Evolutionary conservation across 2,113 vertebrate genomes (phyloP).

Genomic region (Gadus chalcogrammus): DNA sequence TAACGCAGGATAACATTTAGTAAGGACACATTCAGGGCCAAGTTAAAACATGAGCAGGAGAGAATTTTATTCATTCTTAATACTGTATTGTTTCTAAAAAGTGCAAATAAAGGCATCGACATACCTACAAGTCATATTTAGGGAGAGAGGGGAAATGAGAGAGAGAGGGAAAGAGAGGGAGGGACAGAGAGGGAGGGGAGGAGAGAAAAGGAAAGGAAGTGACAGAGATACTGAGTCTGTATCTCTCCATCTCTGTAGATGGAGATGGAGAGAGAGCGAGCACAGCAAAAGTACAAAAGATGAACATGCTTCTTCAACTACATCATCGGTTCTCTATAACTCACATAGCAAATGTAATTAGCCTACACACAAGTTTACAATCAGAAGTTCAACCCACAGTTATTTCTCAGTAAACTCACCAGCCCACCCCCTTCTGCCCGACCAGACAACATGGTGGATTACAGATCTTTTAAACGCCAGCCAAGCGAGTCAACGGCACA

Average conservation of each 20-base stretch:
- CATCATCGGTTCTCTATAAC: slow-evolving; percentile 53
- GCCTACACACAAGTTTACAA: slow-evolving; percentile 67
- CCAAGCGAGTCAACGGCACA: slow-evolving; percentile 38
- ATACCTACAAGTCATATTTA: slow-evolving; percentile 58
- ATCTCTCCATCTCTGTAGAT: not conserved
- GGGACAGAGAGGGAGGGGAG: slow-evolving; percentile 38
- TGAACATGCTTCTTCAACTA: slow-evolving; percentile 67
- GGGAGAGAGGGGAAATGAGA: slow-evolving; percentile 40
- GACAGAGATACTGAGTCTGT: not conserved
- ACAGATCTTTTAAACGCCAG: slow-evolving; percentile 2
- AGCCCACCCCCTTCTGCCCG: no score
- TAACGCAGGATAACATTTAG: no score
- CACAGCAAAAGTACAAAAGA: slow-evolving; percentile 57
- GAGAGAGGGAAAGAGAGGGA: slow-evolving; percentile 42
- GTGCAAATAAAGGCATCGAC: slow-evolving; percentile 63
- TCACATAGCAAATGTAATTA: slow-evolving; percentile 72
- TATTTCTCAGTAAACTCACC: not conserved
- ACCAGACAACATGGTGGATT: no score
- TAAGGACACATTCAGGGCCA: no score
- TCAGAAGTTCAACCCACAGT: slow-evolving; percentile 53
- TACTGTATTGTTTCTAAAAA: slow-evolving; percentile 57
- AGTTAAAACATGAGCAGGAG: not conserved
- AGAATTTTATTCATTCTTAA: slow-evolving; percentile 46
- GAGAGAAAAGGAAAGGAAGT: not conserved
- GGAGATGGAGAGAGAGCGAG: not conserved